phyloP scores from a whole-genome alignment of 2,113 vertebrate genomes.

The Sterna hirundo region DNA sequence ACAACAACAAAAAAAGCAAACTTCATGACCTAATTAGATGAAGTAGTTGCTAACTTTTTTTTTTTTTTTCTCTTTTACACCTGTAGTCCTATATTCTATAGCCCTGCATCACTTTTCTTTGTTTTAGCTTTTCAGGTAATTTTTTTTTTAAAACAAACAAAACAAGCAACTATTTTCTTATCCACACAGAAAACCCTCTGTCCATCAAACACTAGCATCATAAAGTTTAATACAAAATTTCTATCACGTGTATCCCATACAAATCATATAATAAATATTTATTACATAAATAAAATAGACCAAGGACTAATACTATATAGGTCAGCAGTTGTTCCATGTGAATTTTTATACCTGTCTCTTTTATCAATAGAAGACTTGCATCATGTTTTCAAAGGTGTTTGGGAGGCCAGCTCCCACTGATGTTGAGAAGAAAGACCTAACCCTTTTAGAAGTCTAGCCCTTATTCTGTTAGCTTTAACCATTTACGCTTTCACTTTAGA shows the following conservation, averaged over 20 bases:
- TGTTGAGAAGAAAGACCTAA: not conserved
- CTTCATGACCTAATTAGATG: not conserved
- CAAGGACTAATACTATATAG: not conserved
- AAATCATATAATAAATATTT: not conserved
- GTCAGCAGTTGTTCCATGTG: not conserved
- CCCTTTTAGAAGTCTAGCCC: not conserved
- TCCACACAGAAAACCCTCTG: not conserved
- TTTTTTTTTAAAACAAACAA: not conserved
- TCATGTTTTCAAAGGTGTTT: not conserved
- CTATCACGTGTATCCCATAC: not conserved
- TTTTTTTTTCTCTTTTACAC: not conserved
- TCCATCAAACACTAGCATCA: not conserved
- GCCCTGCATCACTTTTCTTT: not conserved
- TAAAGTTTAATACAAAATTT: not conserved
- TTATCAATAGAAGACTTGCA: not conserved
- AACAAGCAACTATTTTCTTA: not conserved
- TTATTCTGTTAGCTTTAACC: not conserved
- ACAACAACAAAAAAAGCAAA: not conserved
- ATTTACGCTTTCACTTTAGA: not conserved
- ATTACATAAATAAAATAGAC: not conserved
- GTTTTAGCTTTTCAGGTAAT: not conserved
- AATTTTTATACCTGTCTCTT: not conserved
- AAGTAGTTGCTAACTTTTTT: conserved; percentile 17
- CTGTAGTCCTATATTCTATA: not conserved
- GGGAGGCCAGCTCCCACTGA: not conserved